These are phyloP conservation scores for Amphiura filiformis DNA, from an alignment of 35 echinoderm and acorn worm genomes.

Conservation along the genomic window DNA sequence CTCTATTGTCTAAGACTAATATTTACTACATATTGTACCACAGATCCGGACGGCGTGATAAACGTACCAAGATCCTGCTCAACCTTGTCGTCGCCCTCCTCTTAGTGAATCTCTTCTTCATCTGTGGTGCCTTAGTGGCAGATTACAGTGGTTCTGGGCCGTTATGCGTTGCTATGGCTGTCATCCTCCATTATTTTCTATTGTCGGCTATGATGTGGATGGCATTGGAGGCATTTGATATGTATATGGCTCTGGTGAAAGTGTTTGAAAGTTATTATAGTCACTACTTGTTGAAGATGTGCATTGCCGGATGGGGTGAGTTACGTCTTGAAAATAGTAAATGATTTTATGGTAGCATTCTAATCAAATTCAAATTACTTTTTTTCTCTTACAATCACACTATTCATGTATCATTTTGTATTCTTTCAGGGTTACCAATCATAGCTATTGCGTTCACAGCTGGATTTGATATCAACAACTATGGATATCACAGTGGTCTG, in stretches of 20 bases:
- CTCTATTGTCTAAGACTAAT: no score
- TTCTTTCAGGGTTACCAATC: constrained; percentile 59
- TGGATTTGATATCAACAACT: constrained; percentile 60
- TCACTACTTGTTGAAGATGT: constrained; percentile 78
- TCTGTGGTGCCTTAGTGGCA: constrained; percentile 47
- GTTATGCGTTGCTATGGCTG: constrained; percentile 58
- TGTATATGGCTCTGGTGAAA: constrained; percentile 91
- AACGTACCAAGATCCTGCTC: constrained; percentile 71
- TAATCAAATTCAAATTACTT: no score
- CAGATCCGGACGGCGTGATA: constrained; percentile 44
- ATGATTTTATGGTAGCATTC: no score
- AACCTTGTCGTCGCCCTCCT: constrained; percentile 77
- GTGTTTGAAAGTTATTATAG: constrained; percentile 68
- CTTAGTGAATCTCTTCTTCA: constrained; percentile 74
- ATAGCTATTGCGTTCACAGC: constrained; percentile 62
- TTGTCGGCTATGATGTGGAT: constrained; percentile 92
- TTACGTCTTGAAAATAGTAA: no score
- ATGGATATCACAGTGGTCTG: constrained; percentile 66
- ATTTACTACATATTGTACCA: no score
- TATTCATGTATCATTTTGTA: no score
- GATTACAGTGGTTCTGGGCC: constrained; percentile 38
- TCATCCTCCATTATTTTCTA: constrained; percentile 71
- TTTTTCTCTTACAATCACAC: no score
- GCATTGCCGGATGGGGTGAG: constrained; percentile 89
- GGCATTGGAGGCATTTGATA: constrained; percentile 85